These are phyloP conservation scores for Ichneumon xanthorius DNA, from an alignment of 2,888 invertebrate species.

Conservation along the genomic window DNA sequence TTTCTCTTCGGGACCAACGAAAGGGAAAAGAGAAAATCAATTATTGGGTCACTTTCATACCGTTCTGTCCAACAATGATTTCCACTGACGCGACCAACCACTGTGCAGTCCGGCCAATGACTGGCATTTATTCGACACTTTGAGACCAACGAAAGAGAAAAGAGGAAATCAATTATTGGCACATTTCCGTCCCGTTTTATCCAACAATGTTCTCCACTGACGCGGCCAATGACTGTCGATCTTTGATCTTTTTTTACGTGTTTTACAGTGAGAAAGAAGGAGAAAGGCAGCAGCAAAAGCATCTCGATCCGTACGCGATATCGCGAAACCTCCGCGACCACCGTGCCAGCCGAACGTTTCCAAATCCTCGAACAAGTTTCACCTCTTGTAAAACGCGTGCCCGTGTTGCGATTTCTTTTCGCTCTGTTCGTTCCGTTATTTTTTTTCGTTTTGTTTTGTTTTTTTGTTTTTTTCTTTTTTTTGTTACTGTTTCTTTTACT, in stretches of 20 bases:
- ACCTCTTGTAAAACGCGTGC: conserved; percentile 65
- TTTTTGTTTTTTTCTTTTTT: conserved; percentile 1
- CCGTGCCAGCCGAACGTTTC: conserved; percentile 65
- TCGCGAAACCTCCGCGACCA: conserved; percentile 63
- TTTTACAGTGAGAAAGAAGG: conserved; percentile 13
- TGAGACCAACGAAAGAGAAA: no score
- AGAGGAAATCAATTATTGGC: neutral
- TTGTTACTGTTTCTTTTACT: conserved; percentile 13
- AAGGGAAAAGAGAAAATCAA: neutral
- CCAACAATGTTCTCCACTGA: neutral
- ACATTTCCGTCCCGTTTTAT: neutral
- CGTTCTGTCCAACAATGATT: neutral
- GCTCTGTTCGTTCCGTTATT: conserved; percentile 28
- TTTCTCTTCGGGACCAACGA: no score
- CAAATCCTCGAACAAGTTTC: conserved; percentile 68
- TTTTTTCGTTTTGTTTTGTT: conserved; percentile 11
- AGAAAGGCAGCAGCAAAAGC: conserved; percentile 51
- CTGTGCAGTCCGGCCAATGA: neutral
- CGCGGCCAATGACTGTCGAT: conserved; percentile 19
- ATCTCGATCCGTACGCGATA: conserved; percentile 53
- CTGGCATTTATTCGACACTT: neutral
- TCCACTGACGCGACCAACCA: neutral
- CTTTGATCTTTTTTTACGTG: no score
- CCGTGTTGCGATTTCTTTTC: conserved; percentile 64
- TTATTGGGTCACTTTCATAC: neutral